Evolutionary conservation across 2,888 invertebrate genomes (phyloP).

Genomic region (Heliconius charithonia): DNA sequence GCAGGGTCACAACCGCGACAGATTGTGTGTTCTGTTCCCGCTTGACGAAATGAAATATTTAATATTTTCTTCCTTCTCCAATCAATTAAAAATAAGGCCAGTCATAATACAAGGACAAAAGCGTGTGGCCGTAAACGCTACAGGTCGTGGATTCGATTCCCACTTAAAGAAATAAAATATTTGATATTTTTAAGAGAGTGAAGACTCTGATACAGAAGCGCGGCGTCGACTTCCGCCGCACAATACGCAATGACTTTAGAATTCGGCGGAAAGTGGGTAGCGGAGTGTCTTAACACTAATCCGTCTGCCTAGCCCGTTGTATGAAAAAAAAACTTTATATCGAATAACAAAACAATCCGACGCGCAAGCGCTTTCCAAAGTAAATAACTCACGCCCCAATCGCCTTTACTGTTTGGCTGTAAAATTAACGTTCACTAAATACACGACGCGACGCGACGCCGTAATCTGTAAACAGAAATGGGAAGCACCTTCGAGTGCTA

Average conservation of each 20-base stretch:
- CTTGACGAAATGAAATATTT: too few relatives aligned
- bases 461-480: conserved; percentile 13
- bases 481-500: not conserved
- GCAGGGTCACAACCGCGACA: too few relatives aligned
- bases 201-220: too few relatives aligned
- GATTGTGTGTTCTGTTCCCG: too few relatives aligned
- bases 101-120: too few relatives aligned
- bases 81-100: too few relatives aligned
- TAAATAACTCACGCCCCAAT: conserved; percentile 20
- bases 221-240: too few relatives aligned
- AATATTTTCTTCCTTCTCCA: too few relatives aligned
- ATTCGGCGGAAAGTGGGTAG: not conserved
- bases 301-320: not conserved
- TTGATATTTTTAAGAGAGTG: too few relatives aligned
- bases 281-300: not conserved
- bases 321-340: not conserved
- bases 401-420: conserved; percentile 1
- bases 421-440: conserved; percentile 25
- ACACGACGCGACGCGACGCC: conserved; percentile 2
- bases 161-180: too few relatives aligned
- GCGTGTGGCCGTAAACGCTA: too few relatives aligned
- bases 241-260: not conserved
- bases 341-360: not conserved
- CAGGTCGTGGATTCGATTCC: too few relatives aligned
- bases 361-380: conserved; percentile 11